A percentile compares a stretch with the other conserved stretches of the same genome.
phyloP scores from a whole-genome alignment of 1,140 invertebrate genomes.

The Lysiphlebus fabarum region DNA sequence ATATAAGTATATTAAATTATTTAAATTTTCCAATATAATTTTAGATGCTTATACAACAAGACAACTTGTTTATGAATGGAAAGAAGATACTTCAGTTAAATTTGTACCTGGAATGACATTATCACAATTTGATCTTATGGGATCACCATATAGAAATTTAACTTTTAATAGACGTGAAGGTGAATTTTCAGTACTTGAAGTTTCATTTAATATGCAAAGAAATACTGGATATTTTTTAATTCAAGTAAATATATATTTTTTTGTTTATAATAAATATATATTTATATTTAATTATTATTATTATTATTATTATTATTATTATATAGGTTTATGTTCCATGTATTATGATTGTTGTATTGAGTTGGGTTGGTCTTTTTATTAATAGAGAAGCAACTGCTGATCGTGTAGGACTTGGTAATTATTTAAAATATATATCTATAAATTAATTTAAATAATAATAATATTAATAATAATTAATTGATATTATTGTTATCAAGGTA shows the following conservation, averaged over 20 bases:
- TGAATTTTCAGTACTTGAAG: conserved; percentile 83
- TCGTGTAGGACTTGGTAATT: conserved; percentile 66
- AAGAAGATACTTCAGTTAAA: conserved; percentile 74
- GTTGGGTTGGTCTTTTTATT: conserved; percentile 97
- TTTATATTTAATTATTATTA: not conserved
- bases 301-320: not conserved
- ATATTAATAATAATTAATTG: too few species aligned
- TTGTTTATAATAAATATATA: not conserved
- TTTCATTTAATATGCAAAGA: conserved; percentile 88
- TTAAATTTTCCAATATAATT: too few species aligned
- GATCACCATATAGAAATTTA: conserved; percentile 76
- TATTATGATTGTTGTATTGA: conserved; percentile 88
- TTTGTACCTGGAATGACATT: conserved; percentile 87
- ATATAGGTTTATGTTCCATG: conserved; percentile 86
- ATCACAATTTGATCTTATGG: conserved; percentile 88
- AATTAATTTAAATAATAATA: conserved; percentile 23
- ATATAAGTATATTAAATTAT: too few species aligned
- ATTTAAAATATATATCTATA: too few species aligned
- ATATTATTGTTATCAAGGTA: conserved; percentile 58
- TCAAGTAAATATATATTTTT: conserved; percentile 54
- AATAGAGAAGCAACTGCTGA: conserved; percentile 89
- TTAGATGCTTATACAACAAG: conserved; percentile 89
- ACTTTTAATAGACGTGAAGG: conserved; percentile 76
- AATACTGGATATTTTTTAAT: conserved; percentile 92
- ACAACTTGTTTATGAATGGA: conserved; percentile 89